Evolutionary conservation across 2,797 vertebrate species (phyloP).

Genomic region (Thripadectes ignobilis): DNA sequence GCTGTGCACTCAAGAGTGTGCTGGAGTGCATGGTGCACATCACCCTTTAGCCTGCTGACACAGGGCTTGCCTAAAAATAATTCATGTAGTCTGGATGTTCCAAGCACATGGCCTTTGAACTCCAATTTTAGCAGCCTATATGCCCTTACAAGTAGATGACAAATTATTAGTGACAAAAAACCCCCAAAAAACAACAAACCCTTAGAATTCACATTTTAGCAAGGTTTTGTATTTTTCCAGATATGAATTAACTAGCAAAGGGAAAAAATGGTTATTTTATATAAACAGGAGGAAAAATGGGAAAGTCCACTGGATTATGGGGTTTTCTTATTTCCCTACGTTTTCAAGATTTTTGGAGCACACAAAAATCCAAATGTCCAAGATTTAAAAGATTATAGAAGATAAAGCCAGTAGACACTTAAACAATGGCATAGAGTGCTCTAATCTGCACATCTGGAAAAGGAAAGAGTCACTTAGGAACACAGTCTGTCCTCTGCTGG

Average conservation of each 20-base stretch:
- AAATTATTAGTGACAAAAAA: background rate
- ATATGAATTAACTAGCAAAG: background rate
- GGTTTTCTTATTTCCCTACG: accelerated
- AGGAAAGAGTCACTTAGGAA: background rate
- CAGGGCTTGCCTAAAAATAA: background rate
- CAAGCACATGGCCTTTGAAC: background rate
- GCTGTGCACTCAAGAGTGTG: background rate
- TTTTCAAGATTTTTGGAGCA: background rate
- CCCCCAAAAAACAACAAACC: too few relatives aligned
- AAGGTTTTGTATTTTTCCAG: background rate
- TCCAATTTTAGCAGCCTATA: background rate
- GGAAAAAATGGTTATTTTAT: background rate
- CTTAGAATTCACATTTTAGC: background rate
- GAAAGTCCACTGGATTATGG: background rate
- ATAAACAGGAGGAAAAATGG: background rate
- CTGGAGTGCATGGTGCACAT: background rate
- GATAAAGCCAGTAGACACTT: background rate
- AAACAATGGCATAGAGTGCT: background rate
- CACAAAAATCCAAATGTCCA: background rate
- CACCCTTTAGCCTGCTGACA: background rate
- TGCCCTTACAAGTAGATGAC: background rate
- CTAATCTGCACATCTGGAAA: background rate
- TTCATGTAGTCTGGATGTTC: background rate
- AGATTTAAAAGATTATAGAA: background rate
- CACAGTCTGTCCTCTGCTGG: background rate